phyloP scores from a whole-genome alignment of 2,113 vertebrate genomes.

The Silurus meridionalis region DNA sequence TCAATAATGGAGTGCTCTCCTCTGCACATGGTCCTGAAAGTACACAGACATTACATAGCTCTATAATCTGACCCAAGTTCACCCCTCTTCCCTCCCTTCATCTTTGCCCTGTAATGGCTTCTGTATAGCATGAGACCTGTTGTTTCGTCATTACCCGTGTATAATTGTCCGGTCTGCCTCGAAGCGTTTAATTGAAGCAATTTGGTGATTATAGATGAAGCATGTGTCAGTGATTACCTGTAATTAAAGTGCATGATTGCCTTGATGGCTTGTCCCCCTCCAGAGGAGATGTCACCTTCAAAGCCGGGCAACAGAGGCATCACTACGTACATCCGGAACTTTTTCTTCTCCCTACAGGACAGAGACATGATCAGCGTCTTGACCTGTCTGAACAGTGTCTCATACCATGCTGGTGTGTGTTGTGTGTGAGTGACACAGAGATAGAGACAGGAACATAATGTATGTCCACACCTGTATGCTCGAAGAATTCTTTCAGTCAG shows the following conservation, averaged over 20 bases:
- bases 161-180: slow-evolving; percentile 72
- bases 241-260: slow-evolving; percentile 81
- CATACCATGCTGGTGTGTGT: neutral
- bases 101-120: slow-evolving; percentile 50
- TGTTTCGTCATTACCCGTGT: slow-evolving; percentile 68
- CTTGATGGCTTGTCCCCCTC: slow-evolving; percentile 69
- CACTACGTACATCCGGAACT: slow-evolving; percentile 55
- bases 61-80: slow-evolving; percentile 38
- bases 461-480: slow-evolving; percentile 50
- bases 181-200: slow-evolving; percentile 73
- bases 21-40: slow-evolving; percentile 70
- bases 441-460: neutral
- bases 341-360: slow-evolving; percentile 51
- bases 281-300: slow-evolving; percentile 67
- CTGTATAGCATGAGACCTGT: slow-evolving; percentile 65
- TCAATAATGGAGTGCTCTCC: slow-evolving; percentile 66
- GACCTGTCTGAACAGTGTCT: neutral
- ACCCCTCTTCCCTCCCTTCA: slow-evolving; percentile 56
- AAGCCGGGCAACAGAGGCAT: slow-evolving; percentile 54
- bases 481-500: slow-evolving; percentile 47
- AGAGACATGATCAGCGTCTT: slow-evolving; percentile 5
- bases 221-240: slow-evolving; percentile 74
- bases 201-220: slow-evolving; percentile 76
- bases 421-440: neutral
- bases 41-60: slow-evolving; percentile 53